Conservation (phyloP, 2,888 invertebrate genomes). For the Sarcophaga variegata region DNA sequence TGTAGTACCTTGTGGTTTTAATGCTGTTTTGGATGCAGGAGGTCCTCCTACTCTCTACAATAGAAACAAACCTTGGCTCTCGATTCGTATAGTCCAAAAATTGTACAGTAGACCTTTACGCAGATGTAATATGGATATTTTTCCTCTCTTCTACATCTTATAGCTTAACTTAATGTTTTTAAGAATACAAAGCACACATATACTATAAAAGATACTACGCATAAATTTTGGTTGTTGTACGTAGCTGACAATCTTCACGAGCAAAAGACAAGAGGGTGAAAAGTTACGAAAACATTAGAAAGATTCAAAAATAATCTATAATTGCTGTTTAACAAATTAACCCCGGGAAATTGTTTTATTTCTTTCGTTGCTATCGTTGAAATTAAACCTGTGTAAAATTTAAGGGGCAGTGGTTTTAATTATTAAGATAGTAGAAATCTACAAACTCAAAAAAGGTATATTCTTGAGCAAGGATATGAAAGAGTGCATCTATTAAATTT, state of each 20-base stretch:
- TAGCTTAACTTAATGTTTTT: no score
- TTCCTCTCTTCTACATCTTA: no score
- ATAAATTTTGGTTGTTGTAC: slow-evolving; percentile 43
- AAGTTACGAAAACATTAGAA: slow-evolving; percentile 15
- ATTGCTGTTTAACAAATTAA: slow-evolving; percentile 62
- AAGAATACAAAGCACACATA: neutral
- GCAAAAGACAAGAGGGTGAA: no score
- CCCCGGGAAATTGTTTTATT: slow-evolving; percentile 58
- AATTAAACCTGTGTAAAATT: slow-evolving; percentile 62
- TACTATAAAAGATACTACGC: slow-evolving; percentile 12
- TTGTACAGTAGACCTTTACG: no score
- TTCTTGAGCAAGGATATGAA: slow-evolving; percentile 21
- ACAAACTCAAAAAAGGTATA: neutral
- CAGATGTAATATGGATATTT: no score
- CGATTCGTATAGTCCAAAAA: slow-evolving; percentile 10
- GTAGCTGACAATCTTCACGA: neutral
- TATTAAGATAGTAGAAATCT: slow-evolving; percentile 28
- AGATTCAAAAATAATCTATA: slow-evolving; percentile 59
- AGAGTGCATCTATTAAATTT: slow-evolving; percentile 58
- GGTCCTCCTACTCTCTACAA: neutral
- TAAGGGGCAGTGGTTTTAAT: slow-evolving; percentile 58
- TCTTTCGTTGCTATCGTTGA: slow-evolving; percentile 52
- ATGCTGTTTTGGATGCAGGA: slow-evolving; percentile 46
- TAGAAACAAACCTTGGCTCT: neutral
- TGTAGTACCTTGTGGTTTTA: slow-evolving; percentile 21